Evolutionary conservation across 1,140 invertebrate genomes (phyloP), one percentile per base, ranked within the genome.

Genomic region (Aphidius ervi): DNA sequence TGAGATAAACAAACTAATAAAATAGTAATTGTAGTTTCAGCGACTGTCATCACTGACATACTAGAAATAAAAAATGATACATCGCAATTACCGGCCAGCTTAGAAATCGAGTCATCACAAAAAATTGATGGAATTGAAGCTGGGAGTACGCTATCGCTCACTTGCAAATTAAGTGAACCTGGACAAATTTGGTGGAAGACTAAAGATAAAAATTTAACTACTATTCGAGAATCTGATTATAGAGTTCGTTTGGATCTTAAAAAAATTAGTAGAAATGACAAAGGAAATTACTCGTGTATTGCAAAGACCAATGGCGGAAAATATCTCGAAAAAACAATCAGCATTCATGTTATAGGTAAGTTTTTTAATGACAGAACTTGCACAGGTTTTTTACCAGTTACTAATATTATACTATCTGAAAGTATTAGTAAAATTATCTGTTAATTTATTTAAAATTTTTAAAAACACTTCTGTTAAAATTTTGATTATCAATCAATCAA

Each of bases 221-320:
- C 71, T 6, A 68, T 77, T 43, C 76, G 72, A 58, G 73, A 79
- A 49, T 72, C 68, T 16, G 71, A 77, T 1, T 49, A 64, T n/a
- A 58, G 60, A 39, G 70, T 65, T 40, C 67, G 76, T 16, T 65
- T 85, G 37, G 79, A 79, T n/a, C 74, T 85, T 41, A 68, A 74
- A 4, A 78, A 79, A 59, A 77, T 80, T 9, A 82, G 74, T 3
- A 71, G 79, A 45, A 73, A 75, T 7, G 81, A 86, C 46, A 81
- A 77, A 8, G 84, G 84, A 0, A 80, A 84, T 65, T 85, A 84
- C 62, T 82, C 79, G 0, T 85, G 85, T 62, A 62, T 73, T 8
- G 79, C 71, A 5, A 68, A 75, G 67, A 78, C 79, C 52, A 59
- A 63, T 59, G 70, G 70, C 60, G 68, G 77, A 65, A 52, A 76